Evolutionary conservation across 2,797 vertebrate species (phyloP), one percentile per base, ranked within the genome.

Genomic region (Mycteria americana): DNA sequence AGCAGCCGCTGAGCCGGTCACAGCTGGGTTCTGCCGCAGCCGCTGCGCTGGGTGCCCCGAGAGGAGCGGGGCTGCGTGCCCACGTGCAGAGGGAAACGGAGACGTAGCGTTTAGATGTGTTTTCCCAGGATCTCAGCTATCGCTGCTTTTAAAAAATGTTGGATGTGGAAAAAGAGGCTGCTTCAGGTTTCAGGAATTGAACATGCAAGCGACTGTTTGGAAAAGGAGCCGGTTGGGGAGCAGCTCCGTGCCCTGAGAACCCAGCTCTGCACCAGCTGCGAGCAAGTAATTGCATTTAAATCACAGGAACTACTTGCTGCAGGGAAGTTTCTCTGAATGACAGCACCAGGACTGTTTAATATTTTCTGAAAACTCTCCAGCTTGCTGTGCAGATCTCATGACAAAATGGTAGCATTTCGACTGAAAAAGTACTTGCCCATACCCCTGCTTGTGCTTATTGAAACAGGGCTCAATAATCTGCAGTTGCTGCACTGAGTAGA

Each of bases 1-100:
- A 62, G n/a, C 62, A 21, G 62, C 59, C 4, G 0, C 83, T 3
- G 64, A 53, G 74, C 60, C 27, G 57, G 14, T 15, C 67, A 19
- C 53, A 21, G 9, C 27, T 24, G 28, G 3, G 8, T 4, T 45
- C 78, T 63, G 46, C 54, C n/a, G 5, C 43, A 41, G 54, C n/a
- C 15, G 6, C 92, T 31, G 53, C 10, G 0, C 67, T 37, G 46
- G 33, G 67, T 18, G 48, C 54, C 48, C 48, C 3, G 1, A 59
- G 23, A 57, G 53, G 56, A 70, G 59, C 1, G 0, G 22, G 4
- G 22, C 17, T 3, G 13, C 2, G 12, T 13, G 45, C 25, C 45
- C 37, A n/a, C 0, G 1, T 0, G 1, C 45, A 48, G 28, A 23
- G 73, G 43, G 23, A 48, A 73, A 27, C 22, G 17, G 64, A 41